phyloP scores from a whole-genome alignment of 2,113 vertebrate species.

The Lophotis ruficrista region DNA sequence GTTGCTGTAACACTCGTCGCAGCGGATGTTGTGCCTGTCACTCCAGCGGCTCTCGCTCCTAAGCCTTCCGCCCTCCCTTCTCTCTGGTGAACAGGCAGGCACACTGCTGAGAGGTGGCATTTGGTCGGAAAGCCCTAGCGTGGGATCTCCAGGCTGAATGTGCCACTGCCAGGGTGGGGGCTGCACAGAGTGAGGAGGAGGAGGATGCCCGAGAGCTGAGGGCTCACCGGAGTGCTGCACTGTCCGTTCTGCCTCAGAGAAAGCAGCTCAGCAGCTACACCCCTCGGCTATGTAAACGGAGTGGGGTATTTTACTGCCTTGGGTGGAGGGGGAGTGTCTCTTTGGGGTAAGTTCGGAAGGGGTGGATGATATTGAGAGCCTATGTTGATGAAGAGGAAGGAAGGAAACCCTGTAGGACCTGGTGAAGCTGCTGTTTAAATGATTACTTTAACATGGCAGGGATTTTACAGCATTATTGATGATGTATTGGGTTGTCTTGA shows the following conservation, averaged over 20 bases:
- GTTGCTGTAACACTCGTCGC: background rate
- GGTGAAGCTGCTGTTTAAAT: background rate
- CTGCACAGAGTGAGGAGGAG: background rate
- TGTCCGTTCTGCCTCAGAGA: background rate
- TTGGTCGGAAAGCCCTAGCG: background rate
- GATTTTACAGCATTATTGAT: constrained; percentile 6
- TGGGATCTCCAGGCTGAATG: background rate
- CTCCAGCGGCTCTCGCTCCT: background rate
- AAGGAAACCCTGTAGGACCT: background rate
- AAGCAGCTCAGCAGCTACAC: background rate
- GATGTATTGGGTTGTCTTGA: background rate
- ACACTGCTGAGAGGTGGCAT: background rate
- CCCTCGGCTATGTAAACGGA: background rate
- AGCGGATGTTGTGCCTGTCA: constrained; percentile 39
- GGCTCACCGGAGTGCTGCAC: background rate
- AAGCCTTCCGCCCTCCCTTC: background rate
- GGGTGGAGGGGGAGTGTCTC: background rate
- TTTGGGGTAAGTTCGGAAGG: background rate
- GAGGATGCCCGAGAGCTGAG: background rate
- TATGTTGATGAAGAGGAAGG: background rate
- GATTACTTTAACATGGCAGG: background rate
- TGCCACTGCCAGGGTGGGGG: background rate
- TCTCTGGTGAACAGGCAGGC: background rate
- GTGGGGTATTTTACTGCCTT: background rate
- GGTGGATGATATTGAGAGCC: background rate